Evolutionary conservation across 1,140 invertebrate genomes (phyloP).

Genomic region (Harlomillsia oculata): DNA sequence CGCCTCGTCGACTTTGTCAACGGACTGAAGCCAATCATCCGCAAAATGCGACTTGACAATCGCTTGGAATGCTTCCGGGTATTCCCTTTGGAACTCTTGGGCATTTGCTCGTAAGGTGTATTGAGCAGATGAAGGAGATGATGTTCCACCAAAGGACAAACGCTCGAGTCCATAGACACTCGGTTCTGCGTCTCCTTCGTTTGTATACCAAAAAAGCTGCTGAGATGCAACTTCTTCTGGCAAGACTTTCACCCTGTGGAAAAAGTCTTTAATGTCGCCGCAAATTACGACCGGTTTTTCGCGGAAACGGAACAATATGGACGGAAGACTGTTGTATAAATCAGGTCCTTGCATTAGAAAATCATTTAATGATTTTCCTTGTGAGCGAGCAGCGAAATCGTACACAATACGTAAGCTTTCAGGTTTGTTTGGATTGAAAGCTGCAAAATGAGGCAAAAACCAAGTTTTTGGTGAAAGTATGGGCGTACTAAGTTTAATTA

Average conservation of each 20-base stretch:
- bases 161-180: not conserved
- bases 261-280: constrained; percentile 23
- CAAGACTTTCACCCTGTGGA: not conserved
- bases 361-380: constrained; percentile 13
- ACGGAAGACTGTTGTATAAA: constrained; percentile 6
- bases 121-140: constrained; percentile 9
- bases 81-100: not conserved
- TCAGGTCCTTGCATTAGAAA: constrained; percentile 4
- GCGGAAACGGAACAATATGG: constrained; percentile 3
- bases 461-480: too few species aligned
- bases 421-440: constrained; percentile 10
- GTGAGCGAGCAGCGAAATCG: not conserved
- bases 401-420: constrained; percentile 6
- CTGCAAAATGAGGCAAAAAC: constrained; percentile 12
- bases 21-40: too few species aligned
- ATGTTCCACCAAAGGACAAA: constrained; percentile 20
- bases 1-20: too few species aligned
- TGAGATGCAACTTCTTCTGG: constrained; percentile 12
- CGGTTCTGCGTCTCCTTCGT: not conserved
- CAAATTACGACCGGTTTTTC: constrained; percentile 9
- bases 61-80: too few species aligned
- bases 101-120: not conserved
- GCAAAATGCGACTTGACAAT: too few species aligned
- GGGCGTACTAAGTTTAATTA: not conserved
- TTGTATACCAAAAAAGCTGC: constrained; percentile 22